Evolutionary conservation across 2,888 invertebrate species (phyloP), one percentile per base, ranked within the genome.

Genomic region (Esperia sulphurella): DNA sequence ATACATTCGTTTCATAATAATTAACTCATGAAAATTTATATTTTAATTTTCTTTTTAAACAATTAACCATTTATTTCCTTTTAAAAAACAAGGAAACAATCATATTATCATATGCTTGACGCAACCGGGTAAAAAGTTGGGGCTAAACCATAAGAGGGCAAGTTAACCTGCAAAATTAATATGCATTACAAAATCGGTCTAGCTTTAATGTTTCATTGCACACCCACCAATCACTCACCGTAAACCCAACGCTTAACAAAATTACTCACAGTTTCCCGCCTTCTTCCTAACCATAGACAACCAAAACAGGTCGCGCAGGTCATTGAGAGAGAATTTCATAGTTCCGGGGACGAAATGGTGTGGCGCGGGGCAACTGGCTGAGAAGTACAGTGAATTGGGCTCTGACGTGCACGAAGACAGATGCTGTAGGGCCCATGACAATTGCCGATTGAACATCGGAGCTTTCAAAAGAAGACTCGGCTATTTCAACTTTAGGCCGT

Each of bases 261-360:
- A 14, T 10, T 3, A 10, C 13, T 39, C 12, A 8, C n/a, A 12
- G n/a, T 21, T 42, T 40, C 40, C 29, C 10, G 41, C n/a, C 21
- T 43, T 49, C 37, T 45, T 46, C 50, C 45, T 57, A 57, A 53
- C 57, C 57, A 51, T 35, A 56, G 54, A 54, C 55, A 51, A 54
- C 52, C 48, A 40, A 50, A 48, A 48, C 83, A 88, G 89, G 85
- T 85, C 81, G 43, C 75, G 84, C 57, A 71, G 89, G 53, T 88
- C 86, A 39, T 61, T 87, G 55, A 83, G 90, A 63, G 88, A 91
- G 72, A 86, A 90, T 81, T 86, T 92, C 69, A 91, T 93, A 64
- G 73, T 91, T 48, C 94, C 94, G 3, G 94, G 93, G 47, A 94
- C 93, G 10, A 92, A 93, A 67, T 95, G 95, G 95, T 95, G 95